A percentile compares a stretch with the other conserved stretches of the same genome.
Conservation (phyloP, 1,140 invertebrate genomes). For the Eupeodes corollae region DNA sequence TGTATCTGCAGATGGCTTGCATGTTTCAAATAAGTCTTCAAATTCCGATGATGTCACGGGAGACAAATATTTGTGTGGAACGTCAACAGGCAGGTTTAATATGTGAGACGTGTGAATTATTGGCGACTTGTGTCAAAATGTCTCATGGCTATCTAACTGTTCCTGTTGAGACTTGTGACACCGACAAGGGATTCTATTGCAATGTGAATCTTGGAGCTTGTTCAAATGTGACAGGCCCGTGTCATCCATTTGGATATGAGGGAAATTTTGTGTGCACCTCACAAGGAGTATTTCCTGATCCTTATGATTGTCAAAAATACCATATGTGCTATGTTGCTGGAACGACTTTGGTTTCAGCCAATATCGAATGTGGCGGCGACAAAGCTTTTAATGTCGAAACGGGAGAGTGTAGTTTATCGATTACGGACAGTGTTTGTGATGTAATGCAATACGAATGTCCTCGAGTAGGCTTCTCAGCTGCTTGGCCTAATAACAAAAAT, state of each 20-base stretch:
- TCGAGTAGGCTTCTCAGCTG: constrained; percentile 22
- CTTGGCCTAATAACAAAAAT: constrained; percentile 29
- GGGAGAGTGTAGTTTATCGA: constrained; percentile 26
- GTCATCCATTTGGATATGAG: constrained; percentile 30
- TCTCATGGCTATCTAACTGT: constrained; percentile 33
- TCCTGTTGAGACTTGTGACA: constrained; percentile 32
- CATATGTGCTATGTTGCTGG: constrained; percentile 35
- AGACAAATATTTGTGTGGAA: constrained; percentile 24
- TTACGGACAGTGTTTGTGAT: constrained; percentile 18
- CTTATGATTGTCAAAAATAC: constrained; percentile 36
- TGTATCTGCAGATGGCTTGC: too few species aligned
- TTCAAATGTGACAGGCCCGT: constrained; percentile 29
- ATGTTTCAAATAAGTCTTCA: constrained; percentile 4
- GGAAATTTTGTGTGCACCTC: constrained; percentile 34
- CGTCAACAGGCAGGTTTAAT: constrained; percentile 26
- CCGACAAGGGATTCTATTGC: constrained; percentile 29
- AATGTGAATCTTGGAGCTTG: constrained; percentile 24
- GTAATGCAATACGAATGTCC: constrained; percentile 24
- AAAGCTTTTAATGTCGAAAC: constrained; percentile 27
- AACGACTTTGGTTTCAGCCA: constrained; percentile 22
- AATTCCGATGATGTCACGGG: constrained; percentile 20
- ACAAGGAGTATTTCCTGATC: constrained; percentile 36
- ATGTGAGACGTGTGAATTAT: constrained; percentile 31
- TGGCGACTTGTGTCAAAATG: constrained; percentile 29
- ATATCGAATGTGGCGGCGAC: constrained; percentile 28